Evolutionary conservation across 2,113 vertebrate species (phyloP).

Genomic region (Lepisosteus osseus): DNA sequence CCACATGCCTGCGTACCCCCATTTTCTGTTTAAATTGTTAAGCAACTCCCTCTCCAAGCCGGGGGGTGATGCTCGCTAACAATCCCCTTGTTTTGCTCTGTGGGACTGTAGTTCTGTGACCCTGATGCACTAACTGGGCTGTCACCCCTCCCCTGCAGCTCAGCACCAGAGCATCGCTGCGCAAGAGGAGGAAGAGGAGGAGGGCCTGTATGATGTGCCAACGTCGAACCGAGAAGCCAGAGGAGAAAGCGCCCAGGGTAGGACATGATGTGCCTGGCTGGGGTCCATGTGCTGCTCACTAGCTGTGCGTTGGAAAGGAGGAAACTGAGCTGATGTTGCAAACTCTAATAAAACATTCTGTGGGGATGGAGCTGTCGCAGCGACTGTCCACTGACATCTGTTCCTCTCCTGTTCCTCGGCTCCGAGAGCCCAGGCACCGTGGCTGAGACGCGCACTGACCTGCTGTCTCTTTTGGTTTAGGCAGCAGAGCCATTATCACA

Average conservation of each 20-base stretch:
- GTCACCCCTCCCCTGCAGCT: not conserved
- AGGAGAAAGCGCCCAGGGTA: slow-evolving; percentile 30
- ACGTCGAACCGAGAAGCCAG: slow-evolving; percentile 21
- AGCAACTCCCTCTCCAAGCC: not conserved
- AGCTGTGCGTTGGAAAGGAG: too few relatives aligned
- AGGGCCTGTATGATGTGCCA: slow-evolving; percentile 49
- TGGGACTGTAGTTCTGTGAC: not conserved
- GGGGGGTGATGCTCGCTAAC: not conserved
- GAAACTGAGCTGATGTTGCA: too few relatives aligned
- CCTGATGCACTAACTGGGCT: not conserved
- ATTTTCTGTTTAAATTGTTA: not conserved
- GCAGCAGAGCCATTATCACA: not conserved
- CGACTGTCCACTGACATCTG: not conserved
- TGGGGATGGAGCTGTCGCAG: too few relatives aligned
- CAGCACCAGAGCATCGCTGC: too few relatives aligned
- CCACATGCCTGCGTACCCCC: not conserved
- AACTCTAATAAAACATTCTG: too few relatives aligned
- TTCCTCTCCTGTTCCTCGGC: not conserved
- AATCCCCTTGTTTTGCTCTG: too few relatives aligned
- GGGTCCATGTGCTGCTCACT: not conserved
- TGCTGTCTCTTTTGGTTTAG: slow-evolving; percentile 20
- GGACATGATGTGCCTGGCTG: not conserved
- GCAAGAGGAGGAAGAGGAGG: not conserved
- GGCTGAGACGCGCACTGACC: too few relatives aligned
- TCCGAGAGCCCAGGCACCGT: not conserved